These are phyloP conservation scores for Abscondita cerata DNA, from an alignment of 2,888 invertebrate genomes.

Conservation along the genomic window DNA sequence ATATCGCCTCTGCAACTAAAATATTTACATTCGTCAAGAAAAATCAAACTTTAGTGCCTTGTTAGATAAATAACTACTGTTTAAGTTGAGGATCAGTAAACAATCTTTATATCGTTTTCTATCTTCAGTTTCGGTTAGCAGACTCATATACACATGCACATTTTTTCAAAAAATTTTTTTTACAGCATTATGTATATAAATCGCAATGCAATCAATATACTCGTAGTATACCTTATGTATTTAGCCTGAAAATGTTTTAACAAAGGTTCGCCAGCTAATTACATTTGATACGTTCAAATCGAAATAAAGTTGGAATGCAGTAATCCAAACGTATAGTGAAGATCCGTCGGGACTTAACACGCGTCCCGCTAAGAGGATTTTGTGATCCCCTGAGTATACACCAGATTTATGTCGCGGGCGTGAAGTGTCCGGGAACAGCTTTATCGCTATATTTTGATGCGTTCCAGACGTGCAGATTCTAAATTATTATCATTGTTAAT, in stretches of 20 bases:
- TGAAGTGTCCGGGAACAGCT: slow-evolving; percentile 53
- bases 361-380: slow-evolving; percentile 56
- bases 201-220: too few species aligned
- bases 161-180: too few species aligned
- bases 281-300: slow-evolving; percentile 13
- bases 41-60: too few species aligned
- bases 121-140: too few species aligned
- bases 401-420: slow-evolving; percentile 57
- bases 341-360: slow-evolving; percentile 52
- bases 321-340: slow-evolving; percentile 50
- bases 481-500: slow-evolving; percentile 26
- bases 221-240: too few species aligned
- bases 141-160: too few species aligned
- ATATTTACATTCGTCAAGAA: too few species aligned
- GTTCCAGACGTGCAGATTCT: slow-evolving; percentile 45
- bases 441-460: slow-evolving; percentile 56
- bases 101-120: too few species aligned
- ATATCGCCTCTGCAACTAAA: too few species aligned
- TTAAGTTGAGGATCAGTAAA: too few species aligned
- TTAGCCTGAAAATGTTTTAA: slow-evolving; percentile 4
- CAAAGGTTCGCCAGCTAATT: not conserved
- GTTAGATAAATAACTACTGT: too few species aligned
- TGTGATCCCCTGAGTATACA: slow-evolving; percentile 50
- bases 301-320: slow-evolving; percentile 26
- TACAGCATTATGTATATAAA: too few species aligned